Base-by-base conservation (phyloP, 2,797 vertebrate species). In the Sciurus vulgaris region DNA sequence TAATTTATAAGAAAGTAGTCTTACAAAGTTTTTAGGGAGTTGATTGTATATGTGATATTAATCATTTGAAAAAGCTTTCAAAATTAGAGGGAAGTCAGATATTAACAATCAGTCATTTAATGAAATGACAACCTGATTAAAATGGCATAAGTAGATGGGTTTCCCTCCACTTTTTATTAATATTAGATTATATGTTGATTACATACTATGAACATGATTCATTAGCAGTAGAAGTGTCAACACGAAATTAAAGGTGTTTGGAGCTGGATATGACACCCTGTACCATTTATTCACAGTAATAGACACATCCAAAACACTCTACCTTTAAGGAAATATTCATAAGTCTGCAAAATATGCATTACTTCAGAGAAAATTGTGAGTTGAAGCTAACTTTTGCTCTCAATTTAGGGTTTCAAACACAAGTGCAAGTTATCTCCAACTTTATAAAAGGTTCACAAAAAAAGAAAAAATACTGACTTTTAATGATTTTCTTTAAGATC, bases 1-100 rank as follows among this genome's bases (percentile, higher is more conserved):
- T 77, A 91, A 91, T 73, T 94, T 92, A 82, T 88, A 20, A 85
- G 35, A 73, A 95, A 84, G 79, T 84, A 72, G 5, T 74, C 7
- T 90, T 59, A 44, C 47, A 47, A 81, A 14, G 1, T 35, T 91
- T 85, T 95, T 30, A 56, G 44, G 86, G n/a, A 77, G 30, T 87
- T 89, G 49, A 47, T 77, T 63, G n/a, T 89, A 41, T 63, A 38
- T 69, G 1, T 38, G 69, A 63, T 26, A 95, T 35, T 49, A 76
- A 77, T 81, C n/a, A 77, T 47, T 91, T 92, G 9, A 61, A 51
- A 88, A 89, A 65, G 12, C 2, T 61, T 96, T 93, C 14, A 83
- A 51, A 95, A 83, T 93, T 38, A 89, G 5, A 10, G 15, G 3
- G 6, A 44, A 69, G 15, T 74, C 54, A 93, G 65, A 69, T 61